A percentile compares a stretch with the other conserved stretches of the same genome.
Conservation (phyloP, 2,888 invertebrate species). For the Punctoribates punctum region DNA sequence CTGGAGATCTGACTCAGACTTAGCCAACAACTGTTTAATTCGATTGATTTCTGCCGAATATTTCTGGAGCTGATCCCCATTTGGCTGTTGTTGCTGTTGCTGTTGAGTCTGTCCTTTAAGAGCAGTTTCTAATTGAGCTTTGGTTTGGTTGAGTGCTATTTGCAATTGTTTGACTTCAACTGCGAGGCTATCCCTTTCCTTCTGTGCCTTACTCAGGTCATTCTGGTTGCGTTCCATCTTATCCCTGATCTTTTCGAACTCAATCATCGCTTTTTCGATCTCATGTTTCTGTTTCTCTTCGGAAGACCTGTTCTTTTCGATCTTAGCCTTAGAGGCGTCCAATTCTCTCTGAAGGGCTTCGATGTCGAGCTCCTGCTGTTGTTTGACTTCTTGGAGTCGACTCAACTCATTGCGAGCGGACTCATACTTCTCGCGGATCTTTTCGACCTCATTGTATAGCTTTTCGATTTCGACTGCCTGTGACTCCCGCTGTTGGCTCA, state of each 20-base stretch:
- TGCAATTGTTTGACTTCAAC: slow-evolving; percentile 62
- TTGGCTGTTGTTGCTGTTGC: slow-evolving; percentile 40
- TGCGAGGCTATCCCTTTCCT: slow-evolving; percentile 59
- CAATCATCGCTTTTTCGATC: slow-evolving; percentile 64
- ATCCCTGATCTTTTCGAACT: slow-evolving; percentile 60
- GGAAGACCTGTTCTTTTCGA: slow-evolving; percentile 63
- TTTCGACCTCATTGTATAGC: slow-evolving; percentile 48
- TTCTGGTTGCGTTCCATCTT: slow-evolving; percentile 50
- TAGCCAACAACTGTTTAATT: slow-evolving; percentile 49
- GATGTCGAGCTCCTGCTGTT: slow-evolving; percentile 50
- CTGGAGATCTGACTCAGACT: slow-evolving; percentile 49
- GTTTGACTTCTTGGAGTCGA: slow-evolving; percentile 46
- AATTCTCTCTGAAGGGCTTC: slow-evolving; percentile 57
- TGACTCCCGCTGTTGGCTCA: slow-evolving; percentile 39
- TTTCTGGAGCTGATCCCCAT: slow-evolving; percentile 33
- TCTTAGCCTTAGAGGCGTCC: slow-evolving; percentile 63
- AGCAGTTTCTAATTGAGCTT: background rate
- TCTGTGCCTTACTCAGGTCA: slow-evolving; percentile 47
- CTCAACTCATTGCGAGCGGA: slow-evolving; percentile 45
- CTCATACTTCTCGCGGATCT: slow-evolving; percentile 48
- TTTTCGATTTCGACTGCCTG: slow-evolving; percentile 45
- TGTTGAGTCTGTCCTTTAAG: slow-evolving; percentile 26
- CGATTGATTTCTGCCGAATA: slow-evolving; percentile 46
- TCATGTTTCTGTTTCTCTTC: slow-evolving; percentile 49
- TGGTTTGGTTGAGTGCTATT: slow-evolving; percentile 27